These are phyloP conservation scores for Alosa alosa DNA, from an alignment of 2,113 vertebrate species.

Conservation along the genomic window DNA sequence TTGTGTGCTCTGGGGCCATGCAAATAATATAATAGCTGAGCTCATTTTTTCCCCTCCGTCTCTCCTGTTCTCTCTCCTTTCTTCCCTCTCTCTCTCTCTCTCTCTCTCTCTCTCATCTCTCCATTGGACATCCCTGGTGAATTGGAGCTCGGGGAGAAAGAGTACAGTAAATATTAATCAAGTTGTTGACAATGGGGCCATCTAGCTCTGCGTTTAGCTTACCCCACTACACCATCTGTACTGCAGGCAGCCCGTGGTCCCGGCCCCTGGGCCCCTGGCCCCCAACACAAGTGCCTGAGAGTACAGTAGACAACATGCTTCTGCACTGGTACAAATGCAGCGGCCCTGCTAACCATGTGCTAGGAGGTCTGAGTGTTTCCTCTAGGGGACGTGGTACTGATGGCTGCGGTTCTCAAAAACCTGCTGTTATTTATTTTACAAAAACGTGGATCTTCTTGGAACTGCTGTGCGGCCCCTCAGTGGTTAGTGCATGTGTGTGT, in stretches of 20 bases:
- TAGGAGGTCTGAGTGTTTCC: neutral
- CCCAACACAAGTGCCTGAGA: neutral
- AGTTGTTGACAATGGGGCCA: constrained; percentile 66
- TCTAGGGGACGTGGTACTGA: neutral
- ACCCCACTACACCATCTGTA: neutral
- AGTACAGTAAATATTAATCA: constrained; percentile 72
- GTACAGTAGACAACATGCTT: neutral
- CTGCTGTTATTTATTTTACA: neutral
- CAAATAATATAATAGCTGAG: constrained; percentile 60
- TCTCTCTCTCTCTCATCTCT: constrained; percentile 40
- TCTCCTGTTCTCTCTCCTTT: neutral
- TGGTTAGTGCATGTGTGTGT: constrained; percentile 16
- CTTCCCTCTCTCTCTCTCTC: neutral
- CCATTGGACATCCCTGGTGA: constrained; percentile 61
- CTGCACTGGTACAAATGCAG: neutral
- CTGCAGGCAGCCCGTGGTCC: neutral
- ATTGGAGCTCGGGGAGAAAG: constrained; percentile 56
- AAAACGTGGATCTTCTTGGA: neutral
- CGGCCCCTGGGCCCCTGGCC: neutral
- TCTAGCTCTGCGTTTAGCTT: constrained; percentile 22
- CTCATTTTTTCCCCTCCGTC: constrained; percentile 52
- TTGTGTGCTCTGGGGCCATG: constrained; percentile 62
- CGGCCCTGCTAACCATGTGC: neutral
- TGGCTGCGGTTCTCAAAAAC: constrained; percentile 1
- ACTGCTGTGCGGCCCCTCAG: neutral